A percentile compares a stretch with the other conserved stretches of the same genome.
These are phyloP conservation scores for Athalia cordata DNA, from an alignment of 2,888 invertebrate species.

Conservation along the genomic window DNA sequence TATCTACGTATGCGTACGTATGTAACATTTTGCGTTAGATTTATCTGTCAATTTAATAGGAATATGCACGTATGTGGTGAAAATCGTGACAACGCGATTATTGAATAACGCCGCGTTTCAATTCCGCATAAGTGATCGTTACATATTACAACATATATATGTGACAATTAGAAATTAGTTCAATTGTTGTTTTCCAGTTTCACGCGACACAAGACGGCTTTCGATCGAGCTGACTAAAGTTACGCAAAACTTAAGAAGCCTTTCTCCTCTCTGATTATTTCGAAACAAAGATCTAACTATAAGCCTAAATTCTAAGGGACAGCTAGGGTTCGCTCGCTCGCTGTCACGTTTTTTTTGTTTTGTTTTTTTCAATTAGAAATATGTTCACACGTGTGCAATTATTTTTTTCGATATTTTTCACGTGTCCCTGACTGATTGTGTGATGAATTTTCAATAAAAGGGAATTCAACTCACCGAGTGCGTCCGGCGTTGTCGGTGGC, in stretches of 20 bases:
- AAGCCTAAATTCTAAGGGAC: slow-evolving; percentile 4
- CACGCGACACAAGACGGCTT: slow-evolving; percentile 33
- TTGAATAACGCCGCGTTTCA: not conserved
- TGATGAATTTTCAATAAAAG: not conserved
- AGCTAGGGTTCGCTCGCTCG: slow-evolving; percentile 25
- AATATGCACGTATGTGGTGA: not conserved
- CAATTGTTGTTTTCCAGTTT: slow-evolving; percentile 1
- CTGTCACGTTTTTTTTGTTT: not conserved
- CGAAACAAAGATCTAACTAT: not conserved
- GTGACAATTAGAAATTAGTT: not conserved
- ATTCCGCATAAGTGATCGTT: not conserved
- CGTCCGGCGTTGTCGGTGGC: slow-evolving; percentile 72
- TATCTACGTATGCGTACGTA: not conserved
- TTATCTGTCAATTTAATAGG: not conserved
- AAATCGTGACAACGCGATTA: not conserved
- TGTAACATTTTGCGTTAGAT: not conserved
- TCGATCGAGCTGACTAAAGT: slow-evolving; percentile 6
- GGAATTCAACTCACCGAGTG: slow-evolving; percentile 67
- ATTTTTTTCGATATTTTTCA: not conserved
- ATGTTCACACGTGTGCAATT: too few species aligned
- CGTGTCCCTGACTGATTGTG: not conserved
- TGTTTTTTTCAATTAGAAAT: not conserved
- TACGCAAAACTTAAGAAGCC: not conserved
- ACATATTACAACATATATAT: not conserved
- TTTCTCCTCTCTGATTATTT: slow-evolving; percentile 23